phyloP scores from a whole-genome alignment of 2,888 invertebrate species.

The Vanessa cardui region DNA sequence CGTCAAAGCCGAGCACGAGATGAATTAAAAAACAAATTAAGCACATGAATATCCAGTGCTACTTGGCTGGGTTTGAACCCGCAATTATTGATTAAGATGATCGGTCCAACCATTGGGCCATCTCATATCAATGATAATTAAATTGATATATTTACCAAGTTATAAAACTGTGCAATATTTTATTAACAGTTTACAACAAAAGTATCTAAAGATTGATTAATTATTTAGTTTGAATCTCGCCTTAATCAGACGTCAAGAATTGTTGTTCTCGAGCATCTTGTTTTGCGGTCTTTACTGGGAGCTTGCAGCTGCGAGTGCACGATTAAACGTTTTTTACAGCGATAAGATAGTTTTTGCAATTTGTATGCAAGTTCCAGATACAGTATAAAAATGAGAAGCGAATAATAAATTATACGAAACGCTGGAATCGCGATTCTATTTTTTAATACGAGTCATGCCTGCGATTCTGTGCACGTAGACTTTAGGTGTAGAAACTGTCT shows the following conservation, averaged over 20 bases:
- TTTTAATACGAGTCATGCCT: background rate
- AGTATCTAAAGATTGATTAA: background rate
- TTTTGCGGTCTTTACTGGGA: constrained; percentile 35
- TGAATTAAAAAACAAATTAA: too few relatives aligned
- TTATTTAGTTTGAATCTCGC: constrained; percentile 3
- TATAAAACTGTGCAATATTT: too few relatives aligned
- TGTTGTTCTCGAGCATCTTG: constrained; percentile 41
- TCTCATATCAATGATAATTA: too few relatives aligned
- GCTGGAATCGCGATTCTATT: background rate
- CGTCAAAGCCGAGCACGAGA: too few relatives aligned
- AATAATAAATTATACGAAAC: constrained; percentile 4
- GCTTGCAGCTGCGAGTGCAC: constrained; percentile 29
- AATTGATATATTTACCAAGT: too few relatives aligned
- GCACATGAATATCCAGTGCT: too few relatives aligned
- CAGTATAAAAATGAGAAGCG: constrained; percentile 11
- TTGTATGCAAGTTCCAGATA: constrained; percentile 25
- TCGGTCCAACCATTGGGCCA: too few relatives aligned
- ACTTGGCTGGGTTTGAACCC: too few relatives aligned
- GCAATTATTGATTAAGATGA: too few relatives aligned
- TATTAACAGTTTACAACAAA: too few relatives aligned
- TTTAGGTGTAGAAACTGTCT: too few relatives aligned
- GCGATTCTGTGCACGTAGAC: background rate
- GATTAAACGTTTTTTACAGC: constrained; percentile 28
- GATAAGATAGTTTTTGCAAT: constrained; percentile 30
- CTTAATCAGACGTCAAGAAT: constrained; percentile 36